phyloP scores from a whole-genome alignment of 1,140 invertebrate species.

The Drosophila varians region DNA sequence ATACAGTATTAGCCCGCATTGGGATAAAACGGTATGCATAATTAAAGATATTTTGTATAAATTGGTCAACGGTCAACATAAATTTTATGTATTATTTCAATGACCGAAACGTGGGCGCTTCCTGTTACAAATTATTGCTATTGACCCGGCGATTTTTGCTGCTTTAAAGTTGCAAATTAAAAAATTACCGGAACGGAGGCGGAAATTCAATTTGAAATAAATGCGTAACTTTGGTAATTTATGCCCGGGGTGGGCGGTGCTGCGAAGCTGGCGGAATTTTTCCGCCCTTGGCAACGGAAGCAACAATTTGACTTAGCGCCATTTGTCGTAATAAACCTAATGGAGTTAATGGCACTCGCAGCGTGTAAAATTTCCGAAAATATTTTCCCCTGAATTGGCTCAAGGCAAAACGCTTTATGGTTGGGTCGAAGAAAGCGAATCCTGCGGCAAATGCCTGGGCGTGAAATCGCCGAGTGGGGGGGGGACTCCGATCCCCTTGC shows the following conservation, averaged over 20 bases:
- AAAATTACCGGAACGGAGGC: conserved; percentile 37
- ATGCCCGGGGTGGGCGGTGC: conserved; percentile 10
- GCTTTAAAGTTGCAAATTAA: conserved; percentile 36
- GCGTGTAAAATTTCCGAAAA: conserved; percentile 60
- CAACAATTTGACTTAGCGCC: conserved; percentile 65
- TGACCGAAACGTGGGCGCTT: conserved; percentile 29
- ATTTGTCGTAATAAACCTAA: conserved; percentile 69
- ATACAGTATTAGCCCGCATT: conserved; percentile 4
- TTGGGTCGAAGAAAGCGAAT: not conserved
- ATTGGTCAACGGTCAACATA: conserved; percentile 8
- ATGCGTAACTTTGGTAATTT: conserved; percentile 66
- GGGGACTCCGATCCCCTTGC: not conserved
- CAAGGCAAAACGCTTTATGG: conserved; percentile 9
- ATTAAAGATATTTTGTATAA: conserved; percentile 15
- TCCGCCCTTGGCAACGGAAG: conserved; percentile 43
- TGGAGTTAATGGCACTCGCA: conserved; percentile 60
- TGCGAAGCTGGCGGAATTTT: not conserved
- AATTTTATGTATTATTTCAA: conserved; percentile 39
- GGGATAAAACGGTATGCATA: conserved; percentile 14
- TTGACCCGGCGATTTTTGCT: conserved; percentile 9
- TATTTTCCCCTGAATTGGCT: conserved; percentile 51
- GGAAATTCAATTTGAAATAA: conserved; percentile 67
- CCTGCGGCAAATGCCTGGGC: conserved; percentile 6
- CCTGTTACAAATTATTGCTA: conserved; percentile 45
- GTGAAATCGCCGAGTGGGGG: not conserved